phyloP scores from a whole-genome alignment of 2,888 invertebrate genomes.

The Cantharis flavilabris region DNA sequence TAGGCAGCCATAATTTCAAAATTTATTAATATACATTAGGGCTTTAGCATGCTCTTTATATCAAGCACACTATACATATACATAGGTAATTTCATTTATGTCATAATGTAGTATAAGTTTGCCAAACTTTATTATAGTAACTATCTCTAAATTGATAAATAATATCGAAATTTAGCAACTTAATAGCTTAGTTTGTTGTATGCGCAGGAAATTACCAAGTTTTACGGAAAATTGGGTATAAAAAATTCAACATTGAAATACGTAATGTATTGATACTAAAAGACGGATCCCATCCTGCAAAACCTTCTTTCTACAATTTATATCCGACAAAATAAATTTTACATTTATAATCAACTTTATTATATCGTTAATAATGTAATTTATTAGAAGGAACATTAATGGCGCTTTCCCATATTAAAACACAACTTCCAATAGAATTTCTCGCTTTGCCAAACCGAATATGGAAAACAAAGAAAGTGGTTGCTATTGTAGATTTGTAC shows the following conservation, averaged over 20 bases:
- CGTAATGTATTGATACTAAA: not conserved
- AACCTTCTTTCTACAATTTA: not conserved
- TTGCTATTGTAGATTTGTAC: too few relatives aligned
- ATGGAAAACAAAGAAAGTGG: too few relatives aligned
- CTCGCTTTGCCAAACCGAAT: too few relatives aligned
- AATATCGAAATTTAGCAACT: not conserved
- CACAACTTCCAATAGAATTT: too few relatives aligned
- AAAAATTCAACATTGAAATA: not conserved
- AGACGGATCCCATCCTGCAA: not conserved
- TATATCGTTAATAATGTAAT: too few relatives aligned
- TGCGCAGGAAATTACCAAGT: not conserved
- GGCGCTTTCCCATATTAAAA: too few relatives aligned
- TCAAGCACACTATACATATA: not conserved
- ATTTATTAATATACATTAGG: not conserved
- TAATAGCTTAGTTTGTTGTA: not conserved
- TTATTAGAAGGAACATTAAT: too few relatives aligned
- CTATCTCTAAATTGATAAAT: not conserved
- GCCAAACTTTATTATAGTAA: not conserved
- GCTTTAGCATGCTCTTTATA: not conserved
- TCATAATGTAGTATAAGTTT: not conserved
- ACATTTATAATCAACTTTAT: not conserved
- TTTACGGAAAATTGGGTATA: not conserved
- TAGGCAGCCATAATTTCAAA: too few relatives aligned
- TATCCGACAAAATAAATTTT: not conserved
- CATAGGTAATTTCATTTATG: not conserved